Evolutionary conservation across 2,797 vertebrate species (phyloP).

Genomic region (Loris lydekkerianus): DNA sequence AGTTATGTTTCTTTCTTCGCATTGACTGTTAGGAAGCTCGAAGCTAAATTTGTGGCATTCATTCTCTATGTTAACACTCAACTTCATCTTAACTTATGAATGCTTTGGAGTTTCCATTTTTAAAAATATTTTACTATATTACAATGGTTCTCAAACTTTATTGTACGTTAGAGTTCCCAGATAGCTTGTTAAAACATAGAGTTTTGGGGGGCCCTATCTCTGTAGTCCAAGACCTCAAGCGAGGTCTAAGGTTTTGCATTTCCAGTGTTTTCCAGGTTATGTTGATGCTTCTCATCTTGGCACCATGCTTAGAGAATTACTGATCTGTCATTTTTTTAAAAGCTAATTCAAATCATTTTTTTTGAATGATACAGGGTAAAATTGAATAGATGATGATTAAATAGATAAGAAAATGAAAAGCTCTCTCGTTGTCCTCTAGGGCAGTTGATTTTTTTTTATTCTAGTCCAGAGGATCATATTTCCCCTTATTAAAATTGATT

Average conservation of each 20-base stretch:
- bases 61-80: neutral
- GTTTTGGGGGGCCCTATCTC: neutral
- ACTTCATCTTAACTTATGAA: slow-evolving; percentile 9
- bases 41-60: neutral
- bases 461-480: slow-evolving; percentile 27
- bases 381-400: slow-evolving; percentile 62
- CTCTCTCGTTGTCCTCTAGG: slow-evolving; percentile 3
- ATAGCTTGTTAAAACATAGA: neutral
- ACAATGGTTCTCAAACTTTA: neutral
- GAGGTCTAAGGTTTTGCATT: neutral
- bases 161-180: neutral
- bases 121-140: neutral
- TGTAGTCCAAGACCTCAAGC: neutral
- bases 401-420: slow-evolving; percentile 64
- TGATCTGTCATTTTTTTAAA: neutral
- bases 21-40: neutral
- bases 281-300: neutral
- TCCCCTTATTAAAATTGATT: slow-evolving; percentile 26
- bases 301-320: neutral
- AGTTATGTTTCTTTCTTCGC: neutral
- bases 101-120: neutral
- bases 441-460: slow-evolving; percentile 55
- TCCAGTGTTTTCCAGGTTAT: neutral
- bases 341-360: slow-evolving; percentile 23
- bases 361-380: slow-evolving; percentile 34